A percentile compares a stretch with the other conserved stretches of the same genome.
Evolutionary conservation across 53 echinoderm and acorn worm genomes (phyloP).

Genomic region (Zoroaster sp.): DNA sequence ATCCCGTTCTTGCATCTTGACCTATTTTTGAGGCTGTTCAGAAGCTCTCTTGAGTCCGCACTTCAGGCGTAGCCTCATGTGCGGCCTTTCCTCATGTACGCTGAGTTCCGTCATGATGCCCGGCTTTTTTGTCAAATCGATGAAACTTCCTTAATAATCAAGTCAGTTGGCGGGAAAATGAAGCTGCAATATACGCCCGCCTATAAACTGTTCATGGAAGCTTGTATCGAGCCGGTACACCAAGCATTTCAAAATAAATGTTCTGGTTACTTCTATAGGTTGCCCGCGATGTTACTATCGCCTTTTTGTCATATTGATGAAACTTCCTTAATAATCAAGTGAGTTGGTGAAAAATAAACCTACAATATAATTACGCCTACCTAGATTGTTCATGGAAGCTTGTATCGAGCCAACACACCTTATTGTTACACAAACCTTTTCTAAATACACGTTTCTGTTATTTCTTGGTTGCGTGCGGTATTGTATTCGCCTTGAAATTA

Average conservation of each 20-base stretch:
- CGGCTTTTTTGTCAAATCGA: neutral
- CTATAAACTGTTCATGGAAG: neutral
- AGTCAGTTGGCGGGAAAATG: neutral
- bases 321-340: neutral
- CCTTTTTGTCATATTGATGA: neutral
- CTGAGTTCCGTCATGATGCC: neutral
- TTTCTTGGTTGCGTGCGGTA: no score
- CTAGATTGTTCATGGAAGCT: neutral
- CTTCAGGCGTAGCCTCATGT: neutral
- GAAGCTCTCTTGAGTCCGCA: conserved; percentile 24
- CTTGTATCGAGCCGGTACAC: neutral
- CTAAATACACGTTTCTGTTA: neutral
- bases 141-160: neutral
- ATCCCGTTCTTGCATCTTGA: conserved; percentile 3
- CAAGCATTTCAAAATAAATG: neutral
- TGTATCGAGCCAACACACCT: neutral
- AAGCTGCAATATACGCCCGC: neutral
- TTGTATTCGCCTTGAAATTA: neutral
- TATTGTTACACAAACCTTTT: neutral
- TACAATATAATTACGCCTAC: neutral
- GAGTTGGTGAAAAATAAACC: neutral
- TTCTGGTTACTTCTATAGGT: neutral
- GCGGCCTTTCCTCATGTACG: neutral
- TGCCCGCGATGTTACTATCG: no score
- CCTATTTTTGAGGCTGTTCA: conserved; percentile 19